Evolutionary conservation across 2,888 invertebrate genomes (phyloP).

Genomic region (Deroplatys truncata): DNA sequence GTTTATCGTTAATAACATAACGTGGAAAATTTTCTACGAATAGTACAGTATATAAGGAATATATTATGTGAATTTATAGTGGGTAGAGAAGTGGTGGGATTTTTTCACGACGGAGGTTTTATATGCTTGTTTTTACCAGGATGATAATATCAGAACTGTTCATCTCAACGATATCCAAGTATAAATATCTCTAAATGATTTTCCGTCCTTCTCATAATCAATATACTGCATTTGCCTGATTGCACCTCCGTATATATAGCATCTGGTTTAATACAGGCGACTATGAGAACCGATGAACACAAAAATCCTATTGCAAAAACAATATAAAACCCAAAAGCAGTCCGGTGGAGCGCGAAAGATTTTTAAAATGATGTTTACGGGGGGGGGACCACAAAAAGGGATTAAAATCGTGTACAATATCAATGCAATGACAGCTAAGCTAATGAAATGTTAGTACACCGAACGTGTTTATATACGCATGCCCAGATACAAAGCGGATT

Average conservation of each 20-base stretch:
- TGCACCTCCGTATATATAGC: background rate
- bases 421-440: background rate
- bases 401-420: background rate
- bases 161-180: too few species aligned
- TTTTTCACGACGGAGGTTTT: too few species aligned
- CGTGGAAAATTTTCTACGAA: too few species aligned
- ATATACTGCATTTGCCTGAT: background rate
- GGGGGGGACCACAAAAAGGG: background rate
- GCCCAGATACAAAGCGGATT: background rate
- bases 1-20: too few species aligned
- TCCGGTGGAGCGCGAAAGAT: background rate
- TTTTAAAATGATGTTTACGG: background rate
- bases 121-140: too few species aligned
- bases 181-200: too few species aligned
- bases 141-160: too few species aligned
- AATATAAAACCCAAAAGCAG: background rate
- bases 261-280: background rate
- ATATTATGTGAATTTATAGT: too few species aligned
- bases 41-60: too few species aligned
- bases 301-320: background rate
- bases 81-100: too few species aligned
- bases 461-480: background rate
- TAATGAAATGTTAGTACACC: background rate
- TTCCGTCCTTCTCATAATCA: too few species aligned
- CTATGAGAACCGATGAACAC: background rate